Evolutionary conservation across 1,140 invertebrate species (phyloP).

Genomic region (Lepidostoma basale): DNA sequence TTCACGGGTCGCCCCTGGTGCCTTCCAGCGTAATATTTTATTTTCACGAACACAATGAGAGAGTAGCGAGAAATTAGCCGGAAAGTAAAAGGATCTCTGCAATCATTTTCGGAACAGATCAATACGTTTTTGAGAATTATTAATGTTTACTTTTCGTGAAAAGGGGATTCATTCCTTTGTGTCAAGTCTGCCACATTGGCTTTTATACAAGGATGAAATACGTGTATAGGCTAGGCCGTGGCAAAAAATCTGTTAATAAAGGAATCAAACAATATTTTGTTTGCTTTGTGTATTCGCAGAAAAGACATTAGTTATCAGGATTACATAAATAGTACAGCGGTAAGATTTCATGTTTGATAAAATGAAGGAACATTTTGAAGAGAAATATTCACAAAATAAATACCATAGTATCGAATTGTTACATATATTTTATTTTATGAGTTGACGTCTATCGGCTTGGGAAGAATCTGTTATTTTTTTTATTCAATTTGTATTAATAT

Average conservation of each 20-base stretch:
- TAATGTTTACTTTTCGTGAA: conserved; percentile 14
- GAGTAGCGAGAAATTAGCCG: conserved; percentile 25
- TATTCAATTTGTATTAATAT: too few species aligned
- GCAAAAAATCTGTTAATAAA: neutral
- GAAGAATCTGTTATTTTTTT: too few species aligned
- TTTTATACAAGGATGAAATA: neutral
- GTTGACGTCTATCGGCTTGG: too few species aligned
- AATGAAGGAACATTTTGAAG: too few species aligned
- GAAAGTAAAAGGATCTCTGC: neutral
- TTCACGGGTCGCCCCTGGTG: too few species aligned
- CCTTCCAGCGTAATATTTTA: conserved; percentile 24
- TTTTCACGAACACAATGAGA: neutral
- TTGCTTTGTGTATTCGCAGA: neutral
- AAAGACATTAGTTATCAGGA: neutral
- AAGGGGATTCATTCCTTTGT: neutral
- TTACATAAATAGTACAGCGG: too few species aligned
- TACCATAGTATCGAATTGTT: too few species aligned
- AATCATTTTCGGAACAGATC: conserved; percentile 1
- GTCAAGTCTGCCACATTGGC: too few species aligned
- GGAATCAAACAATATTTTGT: neutral
- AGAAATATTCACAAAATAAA: too few species aligned
- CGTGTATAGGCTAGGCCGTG: neutral
- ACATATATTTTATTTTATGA: too few species aligned
- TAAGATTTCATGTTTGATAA: too few species aligned
- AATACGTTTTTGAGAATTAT: conserved; percentile 24